These are phyloP conservation scores for Synanthedon myopaeformis DNA, from an alignment of 2,888 invertebrate genomes.

Conservation along the genomic window DNA sequence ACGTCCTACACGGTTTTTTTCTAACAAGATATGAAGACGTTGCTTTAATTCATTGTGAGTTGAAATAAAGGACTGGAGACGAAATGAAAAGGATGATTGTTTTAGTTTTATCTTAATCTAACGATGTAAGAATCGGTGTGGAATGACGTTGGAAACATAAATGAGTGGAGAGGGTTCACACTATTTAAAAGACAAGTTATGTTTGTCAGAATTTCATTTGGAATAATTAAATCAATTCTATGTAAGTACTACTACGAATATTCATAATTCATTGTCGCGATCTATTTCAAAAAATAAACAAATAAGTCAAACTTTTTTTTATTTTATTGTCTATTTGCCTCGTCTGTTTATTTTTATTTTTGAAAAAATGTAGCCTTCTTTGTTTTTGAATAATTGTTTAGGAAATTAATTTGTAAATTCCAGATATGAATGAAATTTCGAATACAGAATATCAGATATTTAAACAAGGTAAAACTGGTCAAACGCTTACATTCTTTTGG, in stretches of 20 bases:
- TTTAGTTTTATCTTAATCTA: slow-evolving; percentile 68
- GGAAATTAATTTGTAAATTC: too few species aligned
- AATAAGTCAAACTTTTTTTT: too few species aligned
- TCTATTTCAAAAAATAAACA: too few species aligned
- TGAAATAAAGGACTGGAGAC: slow-evolving; percentile 53
- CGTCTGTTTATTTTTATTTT: too few species aligned
- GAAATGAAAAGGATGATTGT: slow-evolving; percentile 68
- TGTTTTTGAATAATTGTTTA: too few species aligned
- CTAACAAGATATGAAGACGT: slow-evolving; percentile 43
- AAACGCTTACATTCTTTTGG: too few species aligned
- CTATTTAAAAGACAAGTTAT: background rate
- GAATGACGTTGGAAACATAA: slow-evolving; percentile 20
- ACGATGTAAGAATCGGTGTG: slow-evolving; percentile 49
- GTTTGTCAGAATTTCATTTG: background rate
- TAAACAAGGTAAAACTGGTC: too few species aligned
- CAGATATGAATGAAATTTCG: too few species aligned
- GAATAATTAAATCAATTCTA: too few species aligned
- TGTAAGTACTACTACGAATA: background rate
- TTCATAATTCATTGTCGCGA: background rate
- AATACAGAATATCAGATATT: too few species aligned
- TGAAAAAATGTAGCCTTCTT: too few species aligned
- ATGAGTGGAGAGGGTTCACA: slow-evolving; percentile 16
- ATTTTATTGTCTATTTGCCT: too few species aligned
- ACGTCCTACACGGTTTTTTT: slow-evolving; percentile 47
- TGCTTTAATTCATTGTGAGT: slow-evolving; percentile 39